These are phyloP conservation scores for Diarsia brunnea DNA, from an alignment of 2,888 invertebrate species.

Conservation along the genomic window DNA sequence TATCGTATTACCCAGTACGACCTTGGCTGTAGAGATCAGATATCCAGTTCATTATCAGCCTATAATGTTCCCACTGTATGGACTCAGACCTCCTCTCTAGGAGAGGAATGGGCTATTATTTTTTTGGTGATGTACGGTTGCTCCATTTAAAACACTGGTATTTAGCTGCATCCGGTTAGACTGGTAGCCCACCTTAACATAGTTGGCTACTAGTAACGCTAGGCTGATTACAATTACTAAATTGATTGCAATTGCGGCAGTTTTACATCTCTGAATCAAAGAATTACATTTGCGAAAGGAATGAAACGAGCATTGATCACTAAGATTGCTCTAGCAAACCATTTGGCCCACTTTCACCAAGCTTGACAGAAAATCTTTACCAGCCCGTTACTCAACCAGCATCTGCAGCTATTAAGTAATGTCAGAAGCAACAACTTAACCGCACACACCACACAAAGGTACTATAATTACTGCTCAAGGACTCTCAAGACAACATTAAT, in stretches of 20 bases:
- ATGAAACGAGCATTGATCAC: background rate
- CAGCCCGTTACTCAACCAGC: background rate
- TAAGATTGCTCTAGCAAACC: background rate
- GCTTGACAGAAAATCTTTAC: background rate
- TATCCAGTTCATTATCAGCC: no score
- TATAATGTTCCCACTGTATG: no score
- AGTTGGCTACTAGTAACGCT: no score
- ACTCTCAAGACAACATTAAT: conserved; percentile 40
- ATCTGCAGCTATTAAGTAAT: background rate
- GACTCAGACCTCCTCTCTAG: no score
- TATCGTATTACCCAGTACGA: no score
- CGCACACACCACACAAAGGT: background rate
- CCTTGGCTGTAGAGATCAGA: no score
- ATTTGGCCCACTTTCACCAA: background rate
- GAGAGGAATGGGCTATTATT: no score
- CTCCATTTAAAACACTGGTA: no score
- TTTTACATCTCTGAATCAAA: background rate
- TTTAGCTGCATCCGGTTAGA: no score
- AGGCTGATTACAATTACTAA: no score
- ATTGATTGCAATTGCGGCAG: background rate
- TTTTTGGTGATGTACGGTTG: no score
- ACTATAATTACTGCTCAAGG: conserved; percentile 20
- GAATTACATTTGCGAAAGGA: background rate
- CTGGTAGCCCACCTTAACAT: no score
- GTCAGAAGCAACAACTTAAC: conserved; percentile 3